phyloP scores from a whole-genome alignment of 2,888 invertebrate species.

The Hyposoter dolosus region DNA sequence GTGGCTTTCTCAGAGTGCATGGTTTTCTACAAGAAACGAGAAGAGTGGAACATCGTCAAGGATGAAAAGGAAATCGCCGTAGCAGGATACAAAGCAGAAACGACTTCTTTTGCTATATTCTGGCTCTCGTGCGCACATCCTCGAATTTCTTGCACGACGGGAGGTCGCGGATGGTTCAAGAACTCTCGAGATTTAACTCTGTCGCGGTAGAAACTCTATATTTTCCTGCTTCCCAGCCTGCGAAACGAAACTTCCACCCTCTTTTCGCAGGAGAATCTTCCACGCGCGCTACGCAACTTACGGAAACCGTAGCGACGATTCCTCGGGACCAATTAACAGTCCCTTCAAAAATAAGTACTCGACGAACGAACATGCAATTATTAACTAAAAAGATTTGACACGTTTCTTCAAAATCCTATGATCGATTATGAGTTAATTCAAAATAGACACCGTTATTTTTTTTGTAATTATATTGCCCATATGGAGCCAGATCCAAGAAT shows the following conservation, averaged over 20 bases:
- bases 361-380: no score
- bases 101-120: constrained; percentile 72
- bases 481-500: no score
- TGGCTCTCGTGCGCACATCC: constrained; percentile 67
- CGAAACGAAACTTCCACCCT: constrained; percentile 65
- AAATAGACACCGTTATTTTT: no score
- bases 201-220: constrained; percentile 35
- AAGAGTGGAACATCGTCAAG: constrained; percentile 56
- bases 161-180: constrained; percentile 62
- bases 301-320: not conserved
- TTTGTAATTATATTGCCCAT: no score
- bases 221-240: constrained; percentile 59
- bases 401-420: no score
- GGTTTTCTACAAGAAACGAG: constrained; percentile 40
- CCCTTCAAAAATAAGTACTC: no score
- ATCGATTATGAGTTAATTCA: no score
- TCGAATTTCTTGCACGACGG: constrained; percentile 49
- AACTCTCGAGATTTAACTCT: constrained; percentile 71
- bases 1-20: constrained; percentile 65
- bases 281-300: not conserved
- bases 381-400: not conserved
- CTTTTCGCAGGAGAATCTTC: constrained; percentile 45
- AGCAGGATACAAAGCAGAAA: not conserved
- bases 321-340: not conserved
- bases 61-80: constrained; percentile 25